These are phyloP conservation scores for Torymus tubicola DNA, from an alignment of 2,888 invertebrate species.

Conservation along the genomic window DNA sequence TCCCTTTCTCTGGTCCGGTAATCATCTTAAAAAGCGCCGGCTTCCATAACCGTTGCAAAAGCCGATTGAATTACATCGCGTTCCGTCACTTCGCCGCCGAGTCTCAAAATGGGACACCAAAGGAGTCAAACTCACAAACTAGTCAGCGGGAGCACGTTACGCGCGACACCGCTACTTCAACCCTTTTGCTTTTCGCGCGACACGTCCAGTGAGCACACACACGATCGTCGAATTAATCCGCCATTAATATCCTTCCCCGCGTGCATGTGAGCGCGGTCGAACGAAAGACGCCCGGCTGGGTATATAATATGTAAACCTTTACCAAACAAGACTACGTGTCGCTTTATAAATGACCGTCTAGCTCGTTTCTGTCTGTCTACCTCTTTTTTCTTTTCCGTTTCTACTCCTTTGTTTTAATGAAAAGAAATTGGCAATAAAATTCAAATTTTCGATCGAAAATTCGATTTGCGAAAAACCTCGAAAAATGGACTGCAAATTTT, in stretches of 20 bases:
- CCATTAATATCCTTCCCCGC: slow-evolving; percentile 72
- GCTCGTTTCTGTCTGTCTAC: slow-evolving; percentile 26
- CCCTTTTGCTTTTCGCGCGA: slow-evolving; percentile 35
- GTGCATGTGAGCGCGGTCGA: slow-evolving; percentile 58
- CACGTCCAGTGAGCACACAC: slow-evolving; percentile 54
- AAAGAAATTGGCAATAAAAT: not conserved
- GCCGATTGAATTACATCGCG: too few relatives aligned
- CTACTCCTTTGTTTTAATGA: slow-evolving; percentile 25
- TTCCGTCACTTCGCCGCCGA: too few relatives aligned
- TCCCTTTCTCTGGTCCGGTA: too few relatives aligned
- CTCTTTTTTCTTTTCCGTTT: slow-evolving; percentile 38
- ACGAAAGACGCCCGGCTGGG: slow-evolving; percentile 69
- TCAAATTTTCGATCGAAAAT: too few relatives aligned
- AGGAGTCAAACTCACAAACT: too few relatives aligned
- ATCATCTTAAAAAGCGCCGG: too few relatives aligned
- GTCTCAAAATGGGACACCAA: too few relatives aligned
- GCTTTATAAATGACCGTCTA: slow-evolving; percentile 61
- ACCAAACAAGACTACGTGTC: slow-evolving; percentile 72
- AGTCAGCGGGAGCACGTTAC: too few relatives aligned
- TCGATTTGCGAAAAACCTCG: too few relatives aligned
- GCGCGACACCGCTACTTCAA: not conserved
- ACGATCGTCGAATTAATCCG: slow-evolving; percentile 74
- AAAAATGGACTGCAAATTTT: too few relatives aligned
- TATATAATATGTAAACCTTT: slow-evolving; percentile 71
- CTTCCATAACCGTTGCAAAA: too few relatives aligned